These are phyloP conservation scores for Cepaea nemoralis DNA, from an alignment of 1,140 invertebrate genomes.

Conservation along the genomic window DNA sequence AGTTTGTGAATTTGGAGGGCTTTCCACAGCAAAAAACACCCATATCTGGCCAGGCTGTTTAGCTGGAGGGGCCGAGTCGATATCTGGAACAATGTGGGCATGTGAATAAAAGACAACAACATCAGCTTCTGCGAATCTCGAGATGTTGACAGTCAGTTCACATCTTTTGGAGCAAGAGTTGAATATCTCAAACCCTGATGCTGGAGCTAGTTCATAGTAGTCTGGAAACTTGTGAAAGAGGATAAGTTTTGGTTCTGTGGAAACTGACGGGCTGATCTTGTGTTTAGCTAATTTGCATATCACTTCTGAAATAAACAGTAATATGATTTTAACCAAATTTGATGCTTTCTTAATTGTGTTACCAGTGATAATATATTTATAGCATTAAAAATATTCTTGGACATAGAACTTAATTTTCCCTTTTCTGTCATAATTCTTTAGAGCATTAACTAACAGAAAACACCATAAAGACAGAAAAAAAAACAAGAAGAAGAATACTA, in stretches of 20 bases:
- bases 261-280: neutral
- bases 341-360: too few relatives aligned
- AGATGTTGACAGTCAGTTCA: conserved; percentile 15
- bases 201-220: conserved; percentile 28
- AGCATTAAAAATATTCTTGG: too few relatives aligned
- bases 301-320: neutral
- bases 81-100: conserved; percentile 8
- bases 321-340: too few relatives aligned
- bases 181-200: conserved; percentile 10
- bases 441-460: too few relatives aligned
- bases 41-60: conserved; percentile 40
- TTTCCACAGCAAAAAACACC: conserved; percentile 49
- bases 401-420: too few relatives aligned
- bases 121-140: conserved; percentile 18
- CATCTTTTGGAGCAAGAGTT: conserved; percentile 21
- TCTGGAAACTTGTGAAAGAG: conserved; percentile 41
- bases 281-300: neutral
- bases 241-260: conserved; percentile 19
- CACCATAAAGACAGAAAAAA: too few relatives aligned
- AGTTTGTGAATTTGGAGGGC: conserved; percentile 23
- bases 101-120: conserved; percentile 37
- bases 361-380: too few relatives aligned
- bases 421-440: too few relatives aligned
- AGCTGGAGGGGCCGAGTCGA: neutral
- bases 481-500: too few relatives aligned